phyloP scores from a whole-genome alignment of 2,113 vertebrate genomes.

The Sialia sialis region DNA sequence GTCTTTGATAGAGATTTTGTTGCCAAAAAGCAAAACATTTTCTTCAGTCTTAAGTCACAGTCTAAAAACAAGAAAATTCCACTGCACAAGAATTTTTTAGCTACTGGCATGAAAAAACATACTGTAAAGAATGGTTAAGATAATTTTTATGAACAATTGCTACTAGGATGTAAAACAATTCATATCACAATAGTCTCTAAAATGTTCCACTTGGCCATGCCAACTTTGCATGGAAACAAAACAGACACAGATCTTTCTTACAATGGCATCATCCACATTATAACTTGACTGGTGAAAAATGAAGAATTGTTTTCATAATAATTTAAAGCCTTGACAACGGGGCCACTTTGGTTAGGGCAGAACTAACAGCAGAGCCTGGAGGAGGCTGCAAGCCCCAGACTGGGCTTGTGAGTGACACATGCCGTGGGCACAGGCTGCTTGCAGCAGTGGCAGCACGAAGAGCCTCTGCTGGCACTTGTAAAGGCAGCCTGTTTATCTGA shows the following conservation, averaged over 20 bases:
- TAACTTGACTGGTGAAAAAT: neutral
- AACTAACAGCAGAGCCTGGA: neutral
- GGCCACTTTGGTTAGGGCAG: neutral
- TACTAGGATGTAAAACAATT: neutral
- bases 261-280: neutral
- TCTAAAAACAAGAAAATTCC: neutral
- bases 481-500: neutral
- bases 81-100: neutral
- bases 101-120: neutral
- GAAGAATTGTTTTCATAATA: neutral
- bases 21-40: neutral
- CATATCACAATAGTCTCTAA: neutral
- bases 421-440: fast-evolving
- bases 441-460: neutral
- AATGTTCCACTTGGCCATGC: neutral
- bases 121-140: neutral
- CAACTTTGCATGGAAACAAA: neutral
- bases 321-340: neutral
- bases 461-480: neutral
- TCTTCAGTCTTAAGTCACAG: neutral
- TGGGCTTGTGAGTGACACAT: neutral
- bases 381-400: neutral
- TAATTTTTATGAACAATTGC: neutral
- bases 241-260: neutral
- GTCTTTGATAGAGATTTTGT: neutral